Conservation (phyloP, 2,797 vertebrate genomes). For the Scleropages formosus region DNA sequence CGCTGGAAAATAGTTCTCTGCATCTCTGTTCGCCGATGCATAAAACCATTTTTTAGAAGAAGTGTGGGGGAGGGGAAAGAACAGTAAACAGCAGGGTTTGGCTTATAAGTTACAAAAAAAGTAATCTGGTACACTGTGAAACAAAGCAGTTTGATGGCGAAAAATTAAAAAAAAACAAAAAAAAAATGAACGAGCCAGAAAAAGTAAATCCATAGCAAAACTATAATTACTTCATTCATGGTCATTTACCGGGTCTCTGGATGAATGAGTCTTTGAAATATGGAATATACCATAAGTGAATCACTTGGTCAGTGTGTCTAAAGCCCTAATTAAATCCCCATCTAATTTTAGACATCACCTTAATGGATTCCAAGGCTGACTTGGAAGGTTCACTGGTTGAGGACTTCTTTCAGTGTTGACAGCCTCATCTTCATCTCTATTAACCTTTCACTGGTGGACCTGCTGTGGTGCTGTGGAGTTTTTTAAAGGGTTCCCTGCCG, state of each 20-base stretch:
- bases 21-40: slow-evolving; percentile 10
- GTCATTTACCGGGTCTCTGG: neutral
- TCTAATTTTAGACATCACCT: neutral
- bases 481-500: neutral
- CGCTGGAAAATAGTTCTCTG: neutral
- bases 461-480: neutral
- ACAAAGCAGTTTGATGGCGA: too few species aligned
- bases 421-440: neutral
- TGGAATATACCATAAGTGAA: neutral
- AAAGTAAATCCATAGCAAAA: neutral
- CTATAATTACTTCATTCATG: neutral
- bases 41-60: slow-evolving; percentile 1
- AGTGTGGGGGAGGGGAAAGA: too few species aligned
- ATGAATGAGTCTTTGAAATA: too few species aligned
- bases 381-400: neutral
- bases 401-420: neutral
- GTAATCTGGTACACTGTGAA: too few species aligned
- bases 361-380: slow-evolving; percentile 5
- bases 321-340: neutral
- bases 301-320: neutral
- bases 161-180: too few species aligned
- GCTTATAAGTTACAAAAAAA: neutral
- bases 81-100: neutral
- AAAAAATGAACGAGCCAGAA: neutral
- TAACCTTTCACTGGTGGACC: neutral